These are phyloP conservation scores for Sebastes baramenuke DNA, from an alignment of 2,797 vertebrate genomes.

Conservation along the genomic window DNA sequence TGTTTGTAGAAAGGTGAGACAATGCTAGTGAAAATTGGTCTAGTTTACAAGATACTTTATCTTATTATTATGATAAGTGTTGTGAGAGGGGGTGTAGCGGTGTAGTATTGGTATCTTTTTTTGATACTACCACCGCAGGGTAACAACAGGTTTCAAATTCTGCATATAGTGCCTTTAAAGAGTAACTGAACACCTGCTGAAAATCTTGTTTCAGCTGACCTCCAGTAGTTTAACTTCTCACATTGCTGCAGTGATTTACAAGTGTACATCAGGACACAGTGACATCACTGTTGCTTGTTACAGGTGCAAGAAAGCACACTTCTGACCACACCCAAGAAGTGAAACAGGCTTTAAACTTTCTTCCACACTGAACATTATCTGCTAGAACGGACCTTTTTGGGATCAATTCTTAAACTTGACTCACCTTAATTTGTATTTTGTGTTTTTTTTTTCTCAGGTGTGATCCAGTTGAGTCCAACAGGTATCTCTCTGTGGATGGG, in stretches of 20 bases:
- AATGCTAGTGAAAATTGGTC: no score
- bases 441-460: slow-evolving; percentile 51
- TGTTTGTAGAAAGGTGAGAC: no score
- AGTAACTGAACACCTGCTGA: neutral
- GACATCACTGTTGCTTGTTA: no score
- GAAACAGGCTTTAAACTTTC: neutral
- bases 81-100: no score
- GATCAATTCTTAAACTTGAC: neutral
- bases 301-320: neutral
- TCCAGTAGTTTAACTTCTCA: no score
- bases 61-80: no score
- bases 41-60: no score
- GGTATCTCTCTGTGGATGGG: slow-evolving; percentile 85
- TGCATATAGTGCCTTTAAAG: neutral
- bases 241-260: no score
- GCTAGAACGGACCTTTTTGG: neutral
- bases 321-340: neutral
- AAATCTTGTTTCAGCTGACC: neutral
- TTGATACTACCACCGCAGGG: no score
- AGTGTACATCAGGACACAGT: no score
- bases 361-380: neutral
- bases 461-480: slow-evolving; percentile 73
- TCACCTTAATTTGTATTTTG: neutral
- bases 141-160: neutral
- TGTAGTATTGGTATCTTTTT: no score